Percentiles rank a stretch among this genome's conserved stretches.
Evolutionary conservation across 2,113 vertebrate species (phyloP).

Genomic region (Pogona vitticeps): DNA sequence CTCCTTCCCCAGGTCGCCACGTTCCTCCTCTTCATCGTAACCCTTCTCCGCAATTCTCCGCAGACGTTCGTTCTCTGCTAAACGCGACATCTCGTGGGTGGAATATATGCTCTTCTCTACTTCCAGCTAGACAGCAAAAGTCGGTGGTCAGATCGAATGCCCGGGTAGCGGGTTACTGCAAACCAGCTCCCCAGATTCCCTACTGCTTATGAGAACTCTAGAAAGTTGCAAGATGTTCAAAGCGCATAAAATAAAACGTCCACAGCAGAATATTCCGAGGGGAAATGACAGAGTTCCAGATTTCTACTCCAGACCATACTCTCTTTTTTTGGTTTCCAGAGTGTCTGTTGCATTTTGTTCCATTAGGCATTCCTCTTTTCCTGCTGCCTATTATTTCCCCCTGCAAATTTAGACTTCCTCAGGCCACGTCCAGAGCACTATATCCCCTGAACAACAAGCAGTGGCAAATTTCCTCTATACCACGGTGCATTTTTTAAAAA

Average conservation of each 20-base stretch:
- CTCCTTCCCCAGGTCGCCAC: slow-evolving; percentile 41
- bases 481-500: too few species aligned
- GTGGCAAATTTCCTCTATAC: too few species aligned
- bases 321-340: too few species aligned
- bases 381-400: too few species aligned
- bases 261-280: neutral
- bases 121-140: slow-evolving; percentile 81
- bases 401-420: too few species aligned
- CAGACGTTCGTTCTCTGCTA: slow-evolving; percentile 81
- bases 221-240: neutral
- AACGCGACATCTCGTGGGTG: slow-evolving; percentile 87
- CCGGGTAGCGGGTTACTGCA: neutral
- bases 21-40: slow-evolving; percentile 76
- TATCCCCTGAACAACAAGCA: too few species aligned
- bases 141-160: rapidly evolving
- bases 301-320: too few species aligned
- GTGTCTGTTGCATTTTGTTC: too few species aligned
- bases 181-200: neutral
- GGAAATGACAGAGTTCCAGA: neutral
- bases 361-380: too few species aligned
- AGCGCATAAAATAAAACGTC: neutral
- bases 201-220: neutral
- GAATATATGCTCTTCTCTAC: slow-evolving; percentile 87
- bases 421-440: too few species aligned
- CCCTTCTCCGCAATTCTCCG: slow-evolving; percentile 75